These are phyloP conservation scores for Philonicus albiceps DNA, from an alignment of 2,888 invertebrate genomes.

Conservation along the genomic window DNA sequence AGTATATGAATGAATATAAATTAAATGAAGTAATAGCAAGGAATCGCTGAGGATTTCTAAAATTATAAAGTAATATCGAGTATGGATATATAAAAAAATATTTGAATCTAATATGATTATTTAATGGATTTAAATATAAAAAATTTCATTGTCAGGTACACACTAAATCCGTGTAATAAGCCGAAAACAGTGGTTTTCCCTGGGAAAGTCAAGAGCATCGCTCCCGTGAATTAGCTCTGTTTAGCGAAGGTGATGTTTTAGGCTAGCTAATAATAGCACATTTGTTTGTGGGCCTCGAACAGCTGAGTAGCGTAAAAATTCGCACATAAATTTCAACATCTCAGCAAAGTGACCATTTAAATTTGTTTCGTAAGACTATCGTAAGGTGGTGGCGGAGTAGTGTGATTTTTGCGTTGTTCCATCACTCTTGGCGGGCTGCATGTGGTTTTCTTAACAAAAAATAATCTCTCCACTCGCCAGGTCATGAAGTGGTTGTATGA, in stretches of 20 bases:
- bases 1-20: no score
- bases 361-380: background rate
- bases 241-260: background rate
- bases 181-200: background rate
- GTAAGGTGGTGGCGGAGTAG: background rate
- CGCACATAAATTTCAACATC: background rate
- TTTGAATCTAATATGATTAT: no score
- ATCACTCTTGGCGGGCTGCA: background rate
- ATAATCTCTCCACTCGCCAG: background rate
- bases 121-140: no score
- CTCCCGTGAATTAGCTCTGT: background rate
- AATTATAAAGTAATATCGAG: no score
- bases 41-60: no score
- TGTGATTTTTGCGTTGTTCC: background rate
- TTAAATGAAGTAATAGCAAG: no score
- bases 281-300: background rate
- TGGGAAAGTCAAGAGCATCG: background rate
- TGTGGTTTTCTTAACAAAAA: background rate
- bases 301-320: background rate
- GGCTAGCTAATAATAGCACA: constrained; percentile 8
- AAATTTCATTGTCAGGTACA: background rate
- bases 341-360: background rate
- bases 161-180: background rate
- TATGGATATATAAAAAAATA: no score
- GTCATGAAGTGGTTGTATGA: constrained; percentile 61